These are phyloP conservation scores for Vidua macroura DNA, from an alignment of 2,113 vertebrate genomes.

Conservation along the genomic window DNA sequence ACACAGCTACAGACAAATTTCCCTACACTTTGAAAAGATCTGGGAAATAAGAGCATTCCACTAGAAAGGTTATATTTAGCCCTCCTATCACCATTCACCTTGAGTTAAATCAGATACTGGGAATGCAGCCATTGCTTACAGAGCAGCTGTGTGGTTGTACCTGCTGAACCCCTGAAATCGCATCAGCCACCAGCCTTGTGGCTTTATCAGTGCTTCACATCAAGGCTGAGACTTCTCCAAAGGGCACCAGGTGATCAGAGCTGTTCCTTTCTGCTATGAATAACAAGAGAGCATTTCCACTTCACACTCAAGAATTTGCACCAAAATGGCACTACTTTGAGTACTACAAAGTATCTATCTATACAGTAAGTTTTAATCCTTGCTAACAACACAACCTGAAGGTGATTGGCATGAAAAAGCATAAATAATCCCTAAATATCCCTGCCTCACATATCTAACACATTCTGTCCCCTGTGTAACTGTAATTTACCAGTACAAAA, in stretches of 20 bases:
- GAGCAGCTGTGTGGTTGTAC: not conserved
- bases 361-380: not conserved
- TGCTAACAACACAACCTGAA: not conserved
- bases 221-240: not conserved
- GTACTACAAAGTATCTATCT: not conserved
- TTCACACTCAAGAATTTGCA: not conserved
- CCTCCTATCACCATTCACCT: not conserved
- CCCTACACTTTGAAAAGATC: not conserved
- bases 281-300: not conserved
- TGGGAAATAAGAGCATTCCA: not conserved
- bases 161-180: not conserved
- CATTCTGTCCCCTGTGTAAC: fast-evolving
- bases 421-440: not conserved
- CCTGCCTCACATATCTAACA: not conserved
- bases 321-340: not conserved
- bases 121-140: not conserved
- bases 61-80: not conserved
- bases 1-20: not conserved
- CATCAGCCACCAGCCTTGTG: not conserved
- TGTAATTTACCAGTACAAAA: not conserved
- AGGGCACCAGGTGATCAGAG: not conserved
- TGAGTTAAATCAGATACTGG: not conserved
- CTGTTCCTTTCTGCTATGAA: not conserved
- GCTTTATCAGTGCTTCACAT: not conserved
- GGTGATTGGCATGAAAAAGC: not conserved